Percentiles rank a stretch among this genome's conserved stretches.
Conservation (phyloP, 2,797 vertebrate genomes). For the Hipposideros larvatus region DNA sequence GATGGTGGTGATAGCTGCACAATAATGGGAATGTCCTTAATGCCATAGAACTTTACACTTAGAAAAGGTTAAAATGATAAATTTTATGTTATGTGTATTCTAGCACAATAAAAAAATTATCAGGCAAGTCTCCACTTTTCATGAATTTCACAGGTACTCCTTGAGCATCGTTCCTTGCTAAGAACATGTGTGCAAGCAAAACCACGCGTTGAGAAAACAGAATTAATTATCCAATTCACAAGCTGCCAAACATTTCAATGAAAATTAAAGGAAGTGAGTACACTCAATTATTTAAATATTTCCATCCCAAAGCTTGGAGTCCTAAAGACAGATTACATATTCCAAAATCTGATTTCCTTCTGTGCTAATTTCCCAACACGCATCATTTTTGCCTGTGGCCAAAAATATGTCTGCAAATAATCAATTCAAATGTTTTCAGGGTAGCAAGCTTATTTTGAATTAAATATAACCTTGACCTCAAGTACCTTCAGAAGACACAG, state of each 20-base stretch:
- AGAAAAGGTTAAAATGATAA: neutral
- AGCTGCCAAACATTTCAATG: neutral
- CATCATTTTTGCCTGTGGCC: neutral
- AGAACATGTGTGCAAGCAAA: neutral
- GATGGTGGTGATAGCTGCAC: accelerated
- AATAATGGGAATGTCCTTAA: neutral
- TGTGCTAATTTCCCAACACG: neutral
- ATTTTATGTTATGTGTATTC: neutral
- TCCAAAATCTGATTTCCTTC: neutral
- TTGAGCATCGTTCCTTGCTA: neutral
- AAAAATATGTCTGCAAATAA: neutral
- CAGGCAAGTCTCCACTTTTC: neutral
- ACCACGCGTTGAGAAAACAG: neutral
- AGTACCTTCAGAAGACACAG: neutral
- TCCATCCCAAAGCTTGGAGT: neutral
- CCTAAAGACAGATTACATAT: neutral
- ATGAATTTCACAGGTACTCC: neutral
- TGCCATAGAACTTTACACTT: neutral
- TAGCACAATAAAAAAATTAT: neutral
- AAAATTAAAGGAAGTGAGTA: neutral
- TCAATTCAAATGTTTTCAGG: neutral
- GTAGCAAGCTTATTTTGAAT: neutral
- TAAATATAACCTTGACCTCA: neutral
- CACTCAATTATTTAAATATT: neutral
- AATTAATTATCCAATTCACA: neutral